Percentiles rank a stretch among this genome's conserved stretches.
Evolutionary conservation across 2,113 vertebrate species (phyloP).

Genomic region (Tamias sibiricus): DNA sequence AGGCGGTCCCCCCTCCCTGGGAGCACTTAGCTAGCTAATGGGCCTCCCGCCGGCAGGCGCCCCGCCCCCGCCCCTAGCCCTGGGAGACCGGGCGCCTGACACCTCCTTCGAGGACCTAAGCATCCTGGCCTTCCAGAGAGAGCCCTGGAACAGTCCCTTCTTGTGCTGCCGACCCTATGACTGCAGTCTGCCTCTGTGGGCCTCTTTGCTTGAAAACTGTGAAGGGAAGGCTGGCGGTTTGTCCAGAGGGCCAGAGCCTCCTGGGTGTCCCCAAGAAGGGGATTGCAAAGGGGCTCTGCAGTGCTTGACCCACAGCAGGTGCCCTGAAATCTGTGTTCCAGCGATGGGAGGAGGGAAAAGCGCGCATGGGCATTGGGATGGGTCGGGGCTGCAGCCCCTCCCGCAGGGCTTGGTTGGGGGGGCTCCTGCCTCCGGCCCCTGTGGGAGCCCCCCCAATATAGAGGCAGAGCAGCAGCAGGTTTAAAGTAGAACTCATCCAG

Average conservation of each 20-base stretch:
- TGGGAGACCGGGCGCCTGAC: constrained; percentile 28
- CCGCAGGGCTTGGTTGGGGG: constrained; percentile 80
- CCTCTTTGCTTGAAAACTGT: background rate
- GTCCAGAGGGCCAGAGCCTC: constrained; percentile 49
- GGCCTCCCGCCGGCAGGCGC: constrained; percentile 59
- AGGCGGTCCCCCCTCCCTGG: background rate
- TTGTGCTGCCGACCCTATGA: background rate
- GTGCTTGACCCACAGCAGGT: constrained; percentile 59
- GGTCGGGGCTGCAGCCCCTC: constrained; percentile 75
- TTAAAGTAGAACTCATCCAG: constrained; percentile 85
- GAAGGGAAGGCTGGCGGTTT: background rate
- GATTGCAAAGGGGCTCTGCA: background rate
- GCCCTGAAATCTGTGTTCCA: constrained; percentile 77
- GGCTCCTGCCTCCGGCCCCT: constrained; percentile 79
- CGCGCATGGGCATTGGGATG: constrained; percentile 30
- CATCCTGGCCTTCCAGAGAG: background rate
- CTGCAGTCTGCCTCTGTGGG: background rate
- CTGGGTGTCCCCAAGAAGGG: background rate
- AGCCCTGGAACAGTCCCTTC: background rate
- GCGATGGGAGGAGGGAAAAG: constrained; percentile 42
- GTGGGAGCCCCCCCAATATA: constrained; percentile 80
- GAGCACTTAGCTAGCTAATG: constrained; percentile 79
- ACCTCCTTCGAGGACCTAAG: constrained; percentile 45
- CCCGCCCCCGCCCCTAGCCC: constrained; percentile 47
- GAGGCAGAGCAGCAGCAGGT: constrained; percentile 76